Evolutionary conservation across 64 coral and sea anemone species (phyloP).

Genomic region (Cladopsammia gracilis): DNA sequence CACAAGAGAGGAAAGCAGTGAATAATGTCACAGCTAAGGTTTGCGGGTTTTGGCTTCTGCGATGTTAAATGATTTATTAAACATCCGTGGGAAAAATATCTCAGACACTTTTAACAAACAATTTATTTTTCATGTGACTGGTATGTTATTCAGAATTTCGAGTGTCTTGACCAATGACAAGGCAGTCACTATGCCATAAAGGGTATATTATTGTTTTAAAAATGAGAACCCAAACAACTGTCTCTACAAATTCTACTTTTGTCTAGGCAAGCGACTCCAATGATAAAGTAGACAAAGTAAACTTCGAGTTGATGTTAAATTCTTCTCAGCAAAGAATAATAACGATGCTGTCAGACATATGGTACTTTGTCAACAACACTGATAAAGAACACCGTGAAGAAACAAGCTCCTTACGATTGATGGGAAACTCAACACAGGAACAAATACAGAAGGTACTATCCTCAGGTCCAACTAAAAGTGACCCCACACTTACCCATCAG

Average conservation of each 20-base stretch:
- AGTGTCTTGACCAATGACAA: too few relatives aligned
- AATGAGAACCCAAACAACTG: too few relatives aligned
- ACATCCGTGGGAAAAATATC: too few relatives aligned
- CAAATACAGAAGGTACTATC: neutral
- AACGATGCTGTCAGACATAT: neutral
- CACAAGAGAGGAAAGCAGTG: neutral
- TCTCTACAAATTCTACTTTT: neutral
- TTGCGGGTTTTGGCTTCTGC: neutral
- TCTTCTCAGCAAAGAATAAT: neutral
- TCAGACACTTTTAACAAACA: too few relatives aligned
- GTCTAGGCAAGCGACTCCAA: neutral
- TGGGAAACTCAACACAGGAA: neutral
- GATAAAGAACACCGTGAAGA: neutral
- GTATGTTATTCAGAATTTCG: too few relatives aligned
- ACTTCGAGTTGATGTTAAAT: neutral
- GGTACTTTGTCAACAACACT: neutral
- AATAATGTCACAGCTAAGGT: neutral
- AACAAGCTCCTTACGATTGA: neutral
- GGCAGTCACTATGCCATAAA: too few relatives aligned
- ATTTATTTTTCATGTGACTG: too few relatives aligned
- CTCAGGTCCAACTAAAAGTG: too few relatives aligned
- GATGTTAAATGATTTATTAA: too few relatives aligned
- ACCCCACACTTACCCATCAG: too few relatives aligned
- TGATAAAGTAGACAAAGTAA: neutral
- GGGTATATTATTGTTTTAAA: too few relatives aligned